Percentiles rank a stretch among this genome's conserved stretches.
These are phyloP conservation scores for Gymnothorax reevesii DNA, from an alignment of 2,797 vertebrate genomes.

Conservation along the genomic window DNA sequence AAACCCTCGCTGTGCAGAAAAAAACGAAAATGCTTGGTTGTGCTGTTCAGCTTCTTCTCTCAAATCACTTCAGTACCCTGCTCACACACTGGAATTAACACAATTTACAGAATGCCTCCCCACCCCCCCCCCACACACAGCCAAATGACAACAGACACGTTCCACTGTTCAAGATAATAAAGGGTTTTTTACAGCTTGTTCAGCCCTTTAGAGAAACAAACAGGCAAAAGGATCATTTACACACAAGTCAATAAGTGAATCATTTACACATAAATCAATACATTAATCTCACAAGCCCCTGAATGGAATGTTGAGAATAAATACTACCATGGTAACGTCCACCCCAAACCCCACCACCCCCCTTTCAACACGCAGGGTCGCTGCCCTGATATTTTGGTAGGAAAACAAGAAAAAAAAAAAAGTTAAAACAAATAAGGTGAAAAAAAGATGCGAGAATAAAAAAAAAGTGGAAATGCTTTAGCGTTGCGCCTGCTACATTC, in stretches of 20 bases:
- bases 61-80: background rate
- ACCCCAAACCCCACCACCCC: background rate
- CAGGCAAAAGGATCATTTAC: background rate
- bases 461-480: slow-evolving; percentile 62
- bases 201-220: slow-evolving; percentile 2
- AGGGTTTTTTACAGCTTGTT: slow-evolving; percentile 2
- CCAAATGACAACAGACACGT: background rate
- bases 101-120: background rate
- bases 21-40: background rate
- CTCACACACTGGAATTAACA: slow-evolving; percentile 2
- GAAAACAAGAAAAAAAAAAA: slow-evolving; percentile 62
- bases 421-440: slow-evolving; percentile 44
- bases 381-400: background rate
- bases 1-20: background rate
- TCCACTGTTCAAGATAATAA: background rate
- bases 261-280: background rate
- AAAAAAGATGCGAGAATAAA: slow-evolving; percentile 45
- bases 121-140: background rate
- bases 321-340: slow-evolving; percentile 71
- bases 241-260: background rate
- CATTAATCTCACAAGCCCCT: background rate
- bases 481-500: slow-evolving; percentile 88
- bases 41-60: slow-evolving; percentile 1
- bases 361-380: background rate
- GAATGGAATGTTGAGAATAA: slow-evolving; percentile 38